Base-by-base conservation (phyloP, 2,888 invertebrate species). In the Sarcophaga variegata region DNA sequence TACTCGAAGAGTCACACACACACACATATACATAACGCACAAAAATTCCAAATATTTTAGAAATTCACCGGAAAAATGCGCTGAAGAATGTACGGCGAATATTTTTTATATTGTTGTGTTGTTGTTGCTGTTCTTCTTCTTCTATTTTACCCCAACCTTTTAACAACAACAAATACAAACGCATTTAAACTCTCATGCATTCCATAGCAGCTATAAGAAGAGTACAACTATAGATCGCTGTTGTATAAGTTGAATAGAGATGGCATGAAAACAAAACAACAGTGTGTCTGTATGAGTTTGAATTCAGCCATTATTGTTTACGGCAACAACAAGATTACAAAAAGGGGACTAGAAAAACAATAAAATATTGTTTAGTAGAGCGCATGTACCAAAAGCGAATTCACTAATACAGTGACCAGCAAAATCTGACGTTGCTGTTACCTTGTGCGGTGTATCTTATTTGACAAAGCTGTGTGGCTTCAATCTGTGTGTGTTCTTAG, bases 41-140 rank as follows among this genome's bases (percentile, higher is more conserved):
- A 89, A 89, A 88, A 88, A 88, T 87, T 89, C 88, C 89, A 89
- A 89, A 88, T 89, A 89, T 89, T 88, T 88, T 81, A 89, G 88
- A 88, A 88, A 89, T 89, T 88, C 88, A 89, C 90, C 90, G 90
- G 89, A 90, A 90, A 89, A 90, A 90, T 90, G 90, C 88, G 90
- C 89, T 89, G 88, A 90, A 89, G 90, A 90, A 90, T 90, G 89
- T 88, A 84, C 89, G 89, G 89, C 90, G 90, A 89, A 87, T 85
- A 80, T 64, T 84, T 87, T 37, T 22, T 54, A 14, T 54, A 17
- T 54, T 37, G 8, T 37, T 37, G 37, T 37, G 37, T 37, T 37
- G 37, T 37, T 37, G 2, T 37, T 37, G 37, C 37, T 37, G 8
- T 49, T 69, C 37, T 60, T 82, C 66, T 54, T 69, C 59, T 60